Evolutionary conservation across 2,113 vertebrate species (phyloP).

Genomic region (Rhizomys pruinosus): DNA sequence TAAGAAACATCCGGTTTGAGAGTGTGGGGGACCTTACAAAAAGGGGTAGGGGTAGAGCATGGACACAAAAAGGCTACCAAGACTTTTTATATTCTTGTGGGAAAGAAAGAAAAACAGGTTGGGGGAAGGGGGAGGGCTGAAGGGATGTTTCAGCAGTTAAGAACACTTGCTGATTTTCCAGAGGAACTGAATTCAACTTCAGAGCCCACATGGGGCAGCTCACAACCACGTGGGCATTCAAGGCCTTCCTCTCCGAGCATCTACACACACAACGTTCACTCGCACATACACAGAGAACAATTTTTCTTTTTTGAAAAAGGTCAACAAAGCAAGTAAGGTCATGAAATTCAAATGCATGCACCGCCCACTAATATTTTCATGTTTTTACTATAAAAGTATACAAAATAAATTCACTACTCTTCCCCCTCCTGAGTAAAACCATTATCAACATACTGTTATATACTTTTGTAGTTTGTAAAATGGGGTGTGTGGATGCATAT

Average conservation of each 20-base stretch:
- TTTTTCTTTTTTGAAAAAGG: not conserved
- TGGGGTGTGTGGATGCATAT: not conserved
- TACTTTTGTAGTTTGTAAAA: slow-evolving; percentile 3
- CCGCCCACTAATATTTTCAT: slow-evolving; percentile 33
- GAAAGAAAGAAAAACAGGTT: slow-evolving; percentile 51
- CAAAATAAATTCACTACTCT: not conserved
- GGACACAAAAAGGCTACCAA: slow-evolving; percentile 40
- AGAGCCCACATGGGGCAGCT: not conserved
- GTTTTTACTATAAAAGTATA: not conserved
- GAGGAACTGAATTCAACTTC: not conserved
- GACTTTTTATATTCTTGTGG: not conserved
- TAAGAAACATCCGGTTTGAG: slow-evolving; percentile 44
- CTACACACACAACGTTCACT: not conserved
- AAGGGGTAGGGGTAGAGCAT: not conserved
- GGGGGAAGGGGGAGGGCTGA: no score
- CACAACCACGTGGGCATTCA: not conserved
- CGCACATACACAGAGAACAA: not conserved
- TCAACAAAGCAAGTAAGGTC: not conserved
- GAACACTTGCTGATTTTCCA: not conserved
- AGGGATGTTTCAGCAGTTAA: not conserved
- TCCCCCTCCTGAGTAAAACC: not conserved
- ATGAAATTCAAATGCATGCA: not conserved
- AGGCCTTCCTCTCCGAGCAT: not conserved
- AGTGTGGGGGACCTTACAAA: not conserved
- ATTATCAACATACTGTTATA: not conserved